A percentile compares a stretch with the other conserved stretches of the same genome.
These are phyloP conservation scores for Narcine bancroftii DNA, from an alignment of 2,113 vertebrate species.

Conservation along the genomic window DNA sequence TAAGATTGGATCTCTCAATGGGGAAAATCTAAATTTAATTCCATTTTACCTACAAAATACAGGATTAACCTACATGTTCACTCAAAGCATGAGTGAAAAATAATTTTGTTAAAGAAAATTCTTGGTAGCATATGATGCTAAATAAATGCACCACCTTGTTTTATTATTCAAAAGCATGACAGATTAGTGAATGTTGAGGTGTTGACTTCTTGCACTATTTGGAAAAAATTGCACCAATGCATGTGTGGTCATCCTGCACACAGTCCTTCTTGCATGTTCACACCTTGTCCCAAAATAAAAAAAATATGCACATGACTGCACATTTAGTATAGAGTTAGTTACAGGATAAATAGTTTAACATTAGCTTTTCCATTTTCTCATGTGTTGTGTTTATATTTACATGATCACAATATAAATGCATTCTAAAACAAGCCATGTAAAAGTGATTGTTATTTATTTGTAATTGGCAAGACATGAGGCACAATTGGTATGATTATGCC, in stretches of 20 bases:
- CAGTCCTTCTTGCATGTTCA: constrained; percentile 7
- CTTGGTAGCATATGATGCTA: background rate
- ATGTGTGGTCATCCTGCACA: background rate
- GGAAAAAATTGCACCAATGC: constrained; percentile 5
- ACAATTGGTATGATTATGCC: background rate
- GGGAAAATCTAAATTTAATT: background rate
- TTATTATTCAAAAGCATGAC: constrained; percentile 13
- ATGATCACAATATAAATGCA: background rate
- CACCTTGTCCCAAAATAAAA: background rate
- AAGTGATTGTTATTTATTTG: background rate
- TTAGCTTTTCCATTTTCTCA: background rate
- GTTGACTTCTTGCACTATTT: background rate
- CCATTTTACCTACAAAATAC: background rate
- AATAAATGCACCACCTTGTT: constrained; percentile 12
- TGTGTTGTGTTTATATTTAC: background rate
- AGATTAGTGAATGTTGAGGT: background rate
- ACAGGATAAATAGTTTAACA: background rate
- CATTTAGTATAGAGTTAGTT: background rate
- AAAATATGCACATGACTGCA: background rate
- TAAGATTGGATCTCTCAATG: background rate
- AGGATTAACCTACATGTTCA: background rate
- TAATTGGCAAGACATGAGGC: background rate
- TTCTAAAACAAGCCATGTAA: background rate
- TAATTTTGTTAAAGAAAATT: background rate
- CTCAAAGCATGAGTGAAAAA: constrained; percentile 18